A percentile compares a stretch with the other conserved stretches of the same genome.
These are phyloP conservation scores for Hetaerina americana DNA, from an alignment of 1,140 invertebrate species.

Conservation along the genomic window DNA sequence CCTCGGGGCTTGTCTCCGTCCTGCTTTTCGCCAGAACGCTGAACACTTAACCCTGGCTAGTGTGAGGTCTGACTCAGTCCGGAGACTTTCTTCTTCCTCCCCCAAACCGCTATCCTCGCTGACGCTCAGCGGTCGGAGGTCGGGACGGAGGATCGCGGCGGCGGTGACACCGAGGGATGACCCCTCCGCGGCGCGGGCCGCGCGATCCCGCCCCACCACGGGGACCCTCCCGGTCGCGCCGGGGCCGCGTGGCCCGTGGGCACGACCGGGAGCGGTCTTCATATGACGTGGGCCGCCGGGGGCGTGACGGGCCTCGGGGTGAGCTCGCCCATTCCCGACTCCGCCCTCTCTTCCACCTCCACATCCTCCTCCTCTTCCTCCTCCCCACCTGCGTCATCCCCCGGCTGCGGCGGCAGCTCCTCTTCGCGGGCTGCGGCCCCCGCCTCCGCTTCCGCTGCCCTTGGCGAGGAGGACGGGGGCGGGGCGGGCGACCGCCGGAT, in stretches of 20 bases:
- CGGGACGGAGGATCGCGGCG: no score
- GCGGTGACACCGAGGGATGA: background rate
- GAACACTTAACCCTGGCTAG: no score
- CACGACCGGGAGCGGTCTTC: background rate
- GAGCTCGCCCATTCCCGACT: no score
- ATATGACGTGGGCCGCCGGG: background rate
- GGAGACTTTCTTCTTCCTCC: background rate
- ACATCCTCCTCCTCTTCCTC: background rate
- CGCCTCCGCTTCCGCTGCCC: background rate
- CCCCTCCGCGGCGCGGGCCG: background rate
- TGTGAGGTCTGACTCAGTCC: background rate
- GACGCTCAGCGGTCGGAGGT: background rate
- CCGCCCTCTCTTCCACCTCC: background rate
- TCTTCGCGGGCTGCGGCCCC: background rate
- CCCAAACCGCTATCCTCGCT: background rate
- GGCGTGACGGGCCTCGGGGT: no score
- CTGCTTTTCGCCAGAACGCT: no score
- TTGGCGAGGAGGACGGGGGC: background rate
- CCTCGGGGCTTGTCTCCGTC: no score
- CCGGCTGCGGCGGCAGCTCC: background rate
- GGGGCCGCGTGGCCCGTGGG: background rate
- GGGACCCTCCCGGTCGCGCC: background rate
- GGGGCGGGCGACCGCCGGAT: conserved; percentile 12
- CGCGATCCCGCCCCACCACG: background rate
- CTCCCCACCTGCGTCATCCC: no score